Base-by-base conservation (phyloP, 53 echinoderm and acorn worm genomes). In the Holothuria leucospilota region DNA sequence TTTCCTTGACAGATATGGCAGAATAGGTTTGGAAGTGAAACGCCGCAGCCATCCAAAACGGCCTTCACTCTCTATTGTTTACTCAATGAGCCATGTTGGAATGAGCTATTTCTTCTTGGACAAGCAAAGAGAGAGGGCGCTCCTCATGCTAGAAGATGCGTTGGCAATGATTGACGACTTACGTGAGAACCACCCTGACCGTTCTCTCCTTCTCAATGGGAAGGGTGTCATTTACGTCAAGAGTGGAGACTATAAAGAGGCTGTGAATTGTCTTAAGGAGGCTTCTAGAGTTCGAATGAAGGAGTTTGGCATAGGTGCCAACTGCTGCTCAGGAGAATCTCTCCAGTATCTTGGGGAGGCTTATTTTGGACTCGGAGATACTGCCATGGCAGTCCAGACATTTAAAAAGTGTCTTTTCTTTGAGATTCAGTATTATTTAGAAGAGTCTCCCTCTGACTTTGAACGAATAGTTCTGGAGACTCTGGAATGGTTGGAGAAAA, bases 191-290 rank as follows among this genome's bases (percentile, higher is more conserved):
- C 84, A 83, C 27, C 39, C 84, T 15, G 65, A 83, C 29, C 42
- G 68, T n/a, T 66, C 66, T 15, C 84, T 83, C 9, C 68, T 83
- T 15, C 84, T 83, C 49, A 83, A 83, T n/a, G 53, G 84, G 15
- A 83, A 83, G 29, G 84, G 84, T 16, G 49, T 26, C 10, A 83
- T 83, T 39, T n/a, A 83, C 53, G 49, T 66, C 15, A 24, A 23
- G 13, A 20, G 10, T 25, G 51, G 51, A 15, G 51, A 83, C 26
- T 83, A 66, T 39, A 7, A 25, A 6, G 51, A 66, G 68, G 84
- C 84, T 4, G 51, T 39, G 27, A 42, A 67, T 14, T 25, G 46
- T 18, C 29, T 66, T 7, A 16, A 67, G 14, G 68, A 67, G 26
- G 84, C 84, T 24, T 51, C 84, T 1, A 41, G 65, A 8, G 42